A percentile compares a stretch with the other conserved stretches of the same genome.
phyloP scores from a whole-genome alignment of 2,888 invertebrate species.

The Ophion costatus region DNA sequence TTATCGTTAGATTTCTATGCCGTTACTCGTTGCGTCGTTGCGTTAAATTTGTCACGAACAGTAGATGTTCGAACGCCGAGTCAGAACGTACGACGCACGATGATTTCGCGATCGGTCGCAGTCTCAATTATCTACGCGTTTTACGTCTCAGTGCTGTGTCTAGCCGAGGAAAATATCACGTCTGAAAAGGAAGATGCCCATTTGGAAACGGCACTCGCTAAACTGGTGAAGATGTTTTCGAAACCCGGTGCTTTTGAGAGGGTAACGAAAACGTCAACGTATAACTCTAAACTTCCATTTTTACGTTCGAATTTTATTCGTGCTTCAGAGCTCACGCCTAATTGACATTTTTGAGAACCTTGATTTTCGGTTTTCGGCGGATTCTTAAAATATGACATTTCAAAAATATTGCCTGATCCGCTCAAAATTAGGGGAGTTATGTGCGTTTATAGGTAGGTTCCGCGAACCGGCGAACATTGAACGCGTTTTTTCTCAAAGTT shows the following conservation, averaged over 20 bases:
- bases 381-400: too few species aligned
- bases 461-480: too few species aligned
- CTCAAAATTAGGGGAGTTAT: too few species aligned
- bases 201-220: constrained; percentile 78
- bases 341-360: too few species aligned
- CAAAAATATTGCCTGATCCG: too few species aligned
- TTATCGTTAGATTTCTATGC: not conserved
- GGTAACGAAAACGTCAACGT: constrained; percentile 70
- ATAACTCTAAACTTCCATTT: not conserved
- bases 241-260: constrained; percentile 82
- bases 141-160: constrained; percentile 12
- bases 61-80: constrained; percentile 52
- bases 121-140: constrained; percentile 6
- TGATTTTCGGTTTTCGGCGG: too few species aligned
- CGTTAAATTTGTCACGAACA: constrained; percentile 25
- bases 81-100: constrained; percentile 33
- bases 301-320: not conserved
- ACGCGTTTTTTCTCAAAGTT: too few species aligned
- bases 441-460: too few species aligned
- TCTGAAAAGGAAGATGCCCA: constrained; percentile 61
- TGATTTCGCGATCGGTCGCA: constrained; percentile 50
- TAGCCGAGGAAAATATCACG: constrained; percentile 69
- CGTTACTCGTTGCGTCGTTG: constrained; percentile 6
- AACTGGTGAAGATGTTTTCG: constrained; percentile 81
- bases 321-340: too few species aligned